Conservation (phyloP, 2,797 vertebrate species). For the Carcharodon carcharias region DNA sequence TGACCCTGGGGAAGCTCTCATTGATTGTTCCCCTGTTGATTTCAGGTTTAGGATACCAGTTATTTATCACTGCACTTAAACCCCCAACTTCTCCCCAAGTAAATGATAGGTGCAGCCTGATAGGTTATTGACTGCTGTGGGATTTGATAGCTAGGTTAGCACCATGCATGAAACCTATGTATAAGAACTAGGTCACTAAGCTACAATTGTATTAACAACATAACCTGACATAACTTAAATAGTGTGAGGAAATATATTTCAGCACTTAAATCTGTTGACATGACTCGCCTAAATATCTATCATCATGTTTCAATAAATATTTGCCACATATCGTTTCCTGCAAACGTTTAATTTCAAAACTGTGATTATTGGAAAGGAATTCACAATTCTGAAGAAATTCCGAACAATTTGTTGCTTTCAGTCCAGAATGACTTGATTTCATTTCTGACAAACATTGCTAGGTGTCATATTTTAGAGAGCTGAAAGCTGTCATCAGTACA, state of each 20-base stretch:
- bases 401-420: neutral
- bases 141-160: constrained; percentile 29
- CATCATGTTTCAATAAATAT: neutral
- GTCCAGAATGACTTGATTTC: neutral
- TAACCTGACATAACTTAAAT: neutral
- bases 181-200: neutral
- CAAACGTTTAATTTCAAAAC: neutral
- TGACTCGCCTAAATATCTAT: neutral
- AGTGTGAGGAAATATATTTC: neutral
- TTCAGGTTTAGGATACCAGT: constrained; percentile 39
- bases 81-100: constrained; percentile 34
- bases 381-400: neutral
- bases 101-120: constrained; percentile 40
- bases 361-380: neutral
- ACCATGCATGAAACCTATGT: constrained; percentile 14
- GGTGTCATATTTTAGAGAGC: neutral
- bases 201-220: neutral
- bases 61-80: constrained; percentile 41
- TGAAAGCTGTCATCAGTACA: neutral
- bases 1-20: constrained; percentile 24
- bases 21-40: constrained; percentile 34
- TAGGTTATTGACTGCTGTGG: constrained; percentile 41
- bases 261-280: neutral
- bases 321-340: neutral
- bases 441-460: neutral